These are phyloP conservation scores for Vulpes lagopus DNA, from an alignment of 2,113 vertebrate genomes.

Conservation along the genomic window DNA sequence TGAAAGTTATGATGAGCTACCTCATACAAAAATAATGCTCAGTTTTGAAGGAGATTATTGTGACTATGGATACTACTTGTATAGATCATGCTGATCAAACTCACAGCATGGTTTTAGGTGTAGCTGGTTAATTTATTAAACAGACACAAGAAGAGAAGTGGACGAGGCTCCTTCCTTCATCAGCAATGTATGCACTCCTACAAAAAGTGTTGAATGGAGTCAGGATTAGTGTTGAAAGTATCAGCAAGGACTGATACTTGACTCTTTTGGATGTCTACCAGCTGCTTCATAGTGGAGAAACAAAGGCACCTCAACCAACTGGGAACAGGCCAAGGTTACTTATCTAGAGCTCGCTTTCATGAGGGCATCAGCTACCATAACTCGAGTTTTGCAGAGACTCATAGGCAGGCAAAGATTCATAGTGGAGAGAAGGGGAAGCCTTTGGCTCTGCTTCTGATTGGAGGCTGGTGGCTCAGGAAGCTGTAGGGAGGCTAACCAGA, in stretches of 20 bases:
- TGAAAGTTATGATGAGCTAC: neutral
- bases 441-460: no score
- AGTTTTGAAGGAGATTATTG: neutral
- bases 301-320: neutral
- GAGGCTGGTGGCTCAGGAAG: neutral
- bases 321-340: neutral
- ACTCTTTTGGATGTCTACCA: neutral
- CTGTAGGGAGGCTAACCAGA: no score
- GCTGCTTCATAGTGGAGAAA: neutral
- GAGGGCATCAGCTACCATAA: neutral
- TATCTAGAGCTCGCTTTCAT: neutral
- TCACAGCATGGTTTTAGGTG: neutral
- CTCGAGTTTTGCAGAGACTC: neutral
- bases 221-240: neutral
- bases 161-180: neutral
- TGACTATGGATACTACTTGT: neutral
- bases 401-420: neutral
- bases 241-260: neutral
- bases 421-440: neutral
- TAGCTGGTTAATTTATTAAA: neutral
- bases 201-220: neutral
- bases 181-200: neutral
- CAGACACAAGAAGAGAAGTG: neutral
- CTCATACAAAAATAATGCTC: neutral
- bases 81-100: neutral